Evolutionary conservation across 2,113 vertebrate species (phyloP).

Genomic region (Alethe castanea): DNA sequence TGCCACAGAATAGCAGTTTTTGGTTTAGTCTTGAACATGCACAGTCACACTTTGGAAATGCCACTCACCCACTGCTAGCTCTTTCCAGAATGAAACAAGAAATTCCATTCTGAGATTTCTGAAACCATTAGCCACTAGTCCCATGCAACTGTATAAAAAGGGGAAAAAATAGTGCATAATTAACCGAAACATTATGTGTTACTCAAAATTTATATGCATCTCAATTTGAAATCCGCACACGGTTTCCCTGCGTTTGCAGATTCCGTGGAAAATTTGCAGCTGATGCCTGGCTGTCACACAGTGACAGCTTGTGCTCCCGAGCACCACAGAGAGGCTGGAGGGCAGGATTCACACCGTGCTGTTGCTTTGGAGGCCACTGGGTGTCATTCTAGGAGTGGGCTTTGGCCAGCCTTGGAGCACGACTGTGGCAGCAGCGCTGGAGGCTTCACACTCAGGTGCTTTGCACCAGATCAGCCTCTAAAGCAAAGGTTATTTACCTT

Average conservation of each 20-base stretch:
- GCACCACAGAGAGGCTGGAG: neutral
- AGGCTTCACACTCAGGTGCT: neutral
- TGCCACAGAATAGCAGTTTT: neutral
- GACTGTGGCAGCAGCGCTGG: neutral
- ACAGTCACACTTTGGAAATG: neutral
- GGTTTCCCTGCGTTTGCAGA: neutral
- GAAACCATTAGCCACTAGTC: neutral
- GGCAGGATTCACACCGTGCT: constrained; percentile 1
- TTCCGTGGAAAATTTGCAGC: neutral
- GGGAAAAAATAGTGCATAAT: rapidly evolving
- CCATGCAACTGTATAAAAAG: neutral
- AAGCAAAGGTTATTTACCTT: neutral
- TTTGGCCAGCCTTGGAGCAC: constrained; percentile 1
- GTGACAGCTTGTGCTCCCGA: neutral
- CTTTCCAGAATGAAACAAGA: neutral
- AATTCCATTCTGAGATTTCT: neutral
- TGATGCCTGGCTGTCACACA: neutral
- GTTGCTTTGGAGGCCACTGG: constrained; percentile 60
- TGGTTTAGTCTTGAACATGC: neutral
- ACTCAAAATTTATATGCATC: neutral
- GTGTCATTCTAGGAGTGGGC: constrained; percentile 68
- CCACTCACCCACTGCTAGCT: neutral
- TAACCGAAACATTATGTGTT: neutral
- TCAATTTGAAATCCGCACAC: neutral
- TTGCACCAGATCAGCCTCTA: neutral